phyloP scores from a whole-genome alignment of 2,888 invertebrate genomes.

The Chrysodeixis includens region DNA sequence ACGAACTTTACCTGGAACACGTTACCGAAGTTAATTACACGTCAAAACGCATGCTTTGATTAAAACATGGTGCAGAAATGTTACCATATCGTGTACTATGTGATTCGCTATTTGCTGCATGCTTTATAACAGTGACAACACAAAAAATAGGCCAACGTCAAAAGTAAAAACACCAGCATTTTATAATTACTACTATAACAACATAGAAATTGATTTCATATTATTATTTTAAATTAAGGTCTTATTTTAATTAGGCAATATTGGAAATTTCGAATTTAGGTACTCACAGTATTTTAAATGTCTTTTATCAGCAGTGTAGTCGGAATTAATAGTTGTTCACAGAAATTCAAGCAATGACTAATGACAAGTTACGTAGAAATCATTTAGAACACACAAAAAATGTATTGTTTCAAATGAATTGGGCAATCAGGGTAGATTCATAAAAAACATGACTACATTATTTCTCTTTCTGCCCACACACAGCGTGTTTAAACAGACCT shows the following conservation, averaged over 20 bases:
- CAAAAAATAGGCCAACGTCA: background rate
- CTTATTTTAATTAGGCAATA: background rate
- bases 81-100: background rate
- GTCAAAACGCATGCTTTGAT: background rate
- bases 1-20: slow-evolving; percentile 87
- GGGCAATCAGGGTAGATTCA: too few species aligned
- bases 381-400: too few species aligned
- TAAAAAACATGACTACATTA: too few species aligned
- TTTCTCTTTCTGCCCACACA: too few species aligned
- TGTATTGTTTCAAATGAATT: too few species aligned
- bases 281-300: background rate
- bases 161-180: background rate
- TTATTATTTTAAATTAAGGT: too few species aligned
- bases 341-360: too few species aligned
- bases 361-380: too few species aligned
- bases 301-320: background rate
- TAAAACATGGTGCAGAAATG: background rate
- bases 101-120: background rate
- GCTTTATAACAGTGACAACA: background rate
- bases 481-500: too few species aligned
- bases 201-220: too few species aligned
- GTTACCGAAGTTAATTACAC: background rate
- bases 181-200: too few species aligned
- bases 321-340: background rate
- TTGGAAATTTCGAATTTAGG: background rate